Evolutionary conservation across 2,113 vertebrate species (phyloP).

Genomic region (Dendropsophus ebraccatus): DNA sequence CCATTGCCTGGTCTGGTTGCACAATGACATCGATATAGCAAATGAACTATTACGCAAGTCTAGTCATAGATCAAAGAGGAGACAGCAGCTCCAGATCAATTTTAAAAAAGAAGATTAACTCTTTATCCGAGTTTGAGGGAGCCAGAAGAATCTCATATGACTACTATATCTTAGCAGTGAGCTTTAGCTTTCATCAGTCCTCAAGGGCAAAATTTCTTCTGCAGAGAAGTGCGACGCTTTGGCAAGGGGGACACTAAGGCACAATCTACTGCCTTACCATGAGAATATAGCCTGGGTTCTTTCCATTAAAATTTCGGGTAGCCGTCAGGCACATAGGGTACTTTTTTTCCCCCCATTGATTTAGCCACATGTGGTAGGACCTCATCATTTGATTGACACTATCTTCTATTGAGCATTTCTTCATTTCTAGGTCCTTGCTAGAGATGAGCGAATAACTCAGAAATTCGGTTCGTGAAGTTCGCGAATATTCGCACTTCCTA

Average conservation of each 20-base stretch:
- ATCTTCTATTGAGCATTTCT: too few relatives aligned
- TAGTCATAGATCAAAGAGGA: conserved; percentile 20
- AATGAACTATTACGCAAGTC: conserved; percentile 28
- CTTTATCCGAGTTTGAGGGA: conserved; percentile 8
- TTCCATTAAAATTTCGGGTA: too few relatives aligned
- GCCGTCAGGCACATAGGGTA: too few relatives aligned
- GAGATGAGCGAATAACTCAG: too few relatives aligned
- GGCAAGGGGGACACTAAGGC: neutral
- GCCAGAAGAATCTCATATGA: neutral
- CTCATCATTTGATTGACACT: too few relatives aligned
- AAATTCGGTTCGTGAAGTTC: too few relatives aligned
- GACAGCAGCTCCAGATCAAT: conserved; percentile 20
- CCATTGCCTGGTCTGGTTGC: conserved; percentile 30
- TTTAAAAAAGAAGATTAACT: neutral
- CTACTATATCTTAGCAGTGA: neutral
- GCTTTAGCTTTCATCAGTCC: neutral
- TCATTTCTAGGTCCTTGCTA: too few relatives aligned
- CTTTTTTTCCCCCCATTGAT: too few relatives aligned
- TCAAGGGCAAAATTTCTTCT: neutral
- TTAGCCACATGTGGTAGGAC: too few relatives aligned
- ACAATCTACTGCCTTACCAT: neutral
- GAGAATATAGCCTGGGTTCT: too few relatives aligned
- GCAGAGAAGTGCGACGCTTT: neutral
- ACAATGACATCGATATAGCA: conserved; percentile 22
- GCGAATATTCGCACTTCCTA: too few relatives aligned